Conservation (phyloP, 2,888 invertebrate species). For the Macaria liturata region DNA sequence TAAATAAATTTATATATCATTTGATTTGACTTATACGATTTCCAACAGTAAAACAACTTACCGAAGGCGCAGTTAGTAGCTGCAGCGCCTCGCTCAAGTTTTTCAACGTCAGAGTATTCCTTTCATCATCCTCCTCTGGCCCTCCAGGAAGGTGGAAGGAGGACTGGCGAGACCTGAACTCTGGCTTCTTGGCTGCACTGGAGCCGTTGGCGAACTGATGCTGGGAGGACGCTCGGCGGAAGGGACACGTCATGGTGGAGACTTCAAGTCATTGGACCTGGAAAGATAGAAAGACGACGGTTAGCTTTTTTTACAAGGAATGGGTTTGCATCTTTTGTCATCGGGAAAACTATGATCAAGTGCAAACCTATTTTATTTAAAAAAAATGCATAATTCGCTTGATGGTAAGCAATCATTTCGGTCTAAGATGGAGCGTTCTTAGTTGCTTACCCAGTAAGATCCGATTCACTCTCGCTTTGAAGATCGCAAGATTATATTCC, state of each 20-base stretch:
- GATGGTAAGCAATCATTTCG: too few relatives aligned
- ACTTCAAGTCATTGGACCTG: conserved; percentile 30
- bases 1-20: too few relatives aligned
- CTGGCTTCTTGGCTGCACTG: conserved; percentile 65
- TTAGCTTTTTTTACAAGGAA: background rate
- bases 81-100: conserved; percentile 92
- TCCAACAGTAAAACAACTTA: conserved; percentile 67
- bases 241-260: conserved; percentile 79
- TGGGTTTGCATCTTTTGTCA: too few relatives aligned
- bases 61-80: conserved; percentile 91
- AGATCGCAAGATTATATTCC: too few relatives aligned
- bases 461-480: too few relatives aligned
- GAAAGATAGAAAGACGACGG: conserved; percentile 11
- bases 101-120: conserved; percentile 88
- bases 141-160: conserved; percentile 85
- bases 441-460: too few relatives aligned
- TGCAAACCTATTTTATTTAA: too few relatives aligned
- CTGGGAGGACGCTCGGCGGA: conserved; percentile 81
- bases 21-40: too few relatives aligned
- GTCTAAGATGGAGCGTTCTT: too few relatives aligned
- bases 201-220: conserved; percentile 78
- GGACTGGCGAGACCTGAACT: conserved; percentile 84
- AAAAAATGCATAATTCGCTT: too few relatives aligned
- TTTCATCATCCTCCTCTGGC: conserved; percentile 85
- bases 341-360: too few relatives aligned